Evolutionary conservation across 1,140 invertebrate species (phyloP), one percentile per base, ranked within the genome.

Genomic region (Drosophila tristis): DNA sequence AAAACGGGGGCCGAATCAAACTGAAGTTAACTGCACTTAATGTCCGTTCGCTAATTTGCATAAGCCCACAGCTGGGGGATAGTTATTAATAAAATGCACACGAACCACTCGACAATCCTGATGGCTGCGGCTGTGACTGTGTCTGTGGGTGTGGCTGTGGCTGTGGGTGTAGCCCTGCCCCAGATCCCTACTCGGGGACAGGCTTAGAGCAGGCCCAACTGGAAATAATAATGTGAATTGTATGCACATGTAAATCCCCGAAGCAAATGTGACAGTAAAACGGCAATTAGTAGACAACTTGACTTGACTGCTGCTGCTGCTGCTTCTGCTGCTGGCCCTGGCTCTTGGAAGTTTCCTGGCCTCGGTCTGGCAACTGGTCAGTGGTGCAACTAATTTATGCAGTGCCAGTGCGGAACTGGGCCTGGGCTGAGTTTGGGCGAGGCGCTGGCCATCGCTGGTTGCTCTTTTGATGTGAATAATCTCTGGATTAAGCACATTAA

Each of bases 41-140:
- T 81, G 74, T 51, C 44, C 35, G 35, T 43, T 48, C 58, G 45
- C 39, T 61, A 63, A 80, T 85, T 85, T 70, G 73, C 77, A 80
- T 86, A 76, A 85, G 55, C 62, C 61, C 72, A 66, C 72, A 74
- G 57, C 51, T 9, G 45, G 25, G 48, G 79, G 63, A 74, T 80
- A 80, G 81, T 86, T 66, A 77, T 74, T 81, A 85, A 81, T 86
- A 81, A 85, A 87, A 81, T 67, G 73, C 81, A 85, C 78, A 80
- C 72, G 56, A 51, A 29, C 56, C 61, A 58, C 64, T 74, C 47
- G 31, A 35, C 63, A 63, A 54, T 72, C 59, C 67, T 26, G 51
- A 70, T 49, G 66, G 72, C 59, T 66, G 16, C 57, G 54, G 61
- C 20, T 44, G 35, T 25, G 48, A 58, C 53, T 45, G 42, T 48